Base-by-base conservation (phyloP, 2,888 invertebrate genomes). In the Trisateles emortualis region DNA sequence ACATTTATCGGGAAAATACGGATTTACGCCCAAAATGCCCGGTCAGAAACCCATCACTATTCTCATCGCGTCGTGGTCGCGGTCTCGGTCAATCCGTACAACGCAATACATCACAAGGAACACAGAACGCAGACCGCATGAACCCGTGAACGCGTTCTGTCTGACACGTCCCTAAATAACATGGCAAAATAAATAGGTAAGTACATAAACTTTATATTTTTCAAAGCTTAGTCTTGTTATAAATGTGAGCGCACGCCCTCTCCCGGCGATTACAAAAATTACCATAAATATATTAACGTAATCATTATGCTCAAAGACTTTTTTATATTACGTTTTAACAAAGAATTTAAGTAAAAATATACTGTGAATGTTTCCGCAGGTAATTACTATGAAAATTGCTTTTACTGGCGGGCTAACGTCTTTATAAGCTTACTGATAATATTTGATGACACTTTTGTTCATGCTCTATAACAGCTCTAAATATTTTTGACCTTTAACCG, bases 301-400 rank as follows among this genome's bases (percentile, higher is more conserved):
- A 67, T 55, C 48, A 53, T 47, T 62, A 66, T 35, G 40, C 32
- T 40, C 45, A 55, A 42, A 66, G 39, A 39, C 57, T 52, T 69
- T 60, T 53, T 53, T 16, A 42, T 51, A 53, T 52, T 29, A 49
- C 53, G 22, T 56, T 56, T 61, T 55, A 26, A 51, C 54, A 45
- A 54, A 48, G 57, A 50, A 62, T 59, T 64, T 59, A 58, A 56
- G 48, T 58, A 69, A 63, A 65, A 64, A 59, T 64, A 64, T 38
- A 40, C 63, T 40, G 46, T 46, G 51, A 64, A 52, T 59, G 57
- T 58, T 62, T 52, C 45, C 52, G 47, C 40, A 59, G 48, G 70
- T 70, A 72, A 72, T 72, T 69, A 70, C 60, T 57, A 57, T 36
- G 70, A 60, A 65, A 70, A 72, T 65, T 68, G 59, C 69, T 68